Evolutionary conservation across 2,888 invertebrate genomes (phyloP).

Genomic region (Crepidodera aurea): DNA sequence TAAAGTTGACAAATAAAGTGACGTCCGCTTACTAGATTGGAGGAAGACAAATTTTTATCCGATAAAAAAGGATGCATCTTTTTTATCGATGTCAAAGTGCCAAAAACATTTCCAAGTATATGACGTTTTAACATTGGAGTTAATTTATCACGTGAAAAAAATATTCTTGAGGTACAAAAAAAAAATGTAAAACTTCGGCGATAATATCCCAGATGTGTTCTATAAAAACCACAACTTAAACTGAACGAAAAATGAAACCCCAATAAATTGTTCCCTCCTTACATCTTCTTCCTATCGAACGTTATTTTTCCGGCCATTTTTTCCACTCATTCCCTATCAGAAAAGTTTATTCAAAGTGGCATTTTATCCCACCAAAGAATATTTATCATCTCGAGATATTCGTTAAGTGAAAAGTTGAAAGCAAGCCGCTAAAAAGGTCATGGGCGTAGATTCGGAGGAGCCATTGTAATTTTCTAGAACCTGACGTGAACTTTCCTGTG

Average conservation of each 20-base stretch:
- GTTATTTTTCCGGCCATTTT: slow-evolving; percentile 17
- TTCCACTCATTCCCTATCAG: slow-evolving; percentile 17
- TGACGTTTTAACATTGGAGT: too few relatives aligned
- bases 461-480: too few relatives aligned
- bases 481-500: too few relatives aligned
- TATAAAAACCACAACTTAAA: slow-evolving; percentile 23
- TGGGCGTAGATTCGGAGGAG: not conserved
- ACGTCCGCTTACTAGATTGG: too few relatives aligned
- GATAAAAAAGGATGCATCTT: too few relatives aligned
- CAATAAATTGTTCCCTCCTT: slow-evolving; percentile 25
- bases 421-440: slow-evolving; percentile 30
- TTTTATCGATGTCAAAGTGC: too few relatives aligned
- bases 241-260: slow-evolving; percentile 17
- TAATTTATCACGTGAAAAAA: too few relatives aligned
- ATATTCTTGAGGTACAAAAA: too few relatives aligned
- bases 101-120: too few relatives aligned
- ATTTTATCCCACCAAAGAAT: slow-evolving; percentile 24
- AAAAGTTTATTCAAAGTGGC: slow-evolving; percentile 31
- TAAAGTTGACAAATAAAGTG: too few relatives aligned
- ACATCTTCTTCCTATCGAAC: slow-evolving; percentile 8
- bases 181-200: too few relatives aligned
- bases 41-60: too few relatives aligned
- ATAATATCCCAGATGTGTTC: not conserved
- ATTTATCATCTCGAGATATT: slow-evolving; percentile 32
- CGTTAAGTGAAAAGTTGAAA: slow-evolving; percentile 39